phyloP scores from a whole-genome alignment of 2,888 invertebrate species.

The Apodemia zela region DNA sequence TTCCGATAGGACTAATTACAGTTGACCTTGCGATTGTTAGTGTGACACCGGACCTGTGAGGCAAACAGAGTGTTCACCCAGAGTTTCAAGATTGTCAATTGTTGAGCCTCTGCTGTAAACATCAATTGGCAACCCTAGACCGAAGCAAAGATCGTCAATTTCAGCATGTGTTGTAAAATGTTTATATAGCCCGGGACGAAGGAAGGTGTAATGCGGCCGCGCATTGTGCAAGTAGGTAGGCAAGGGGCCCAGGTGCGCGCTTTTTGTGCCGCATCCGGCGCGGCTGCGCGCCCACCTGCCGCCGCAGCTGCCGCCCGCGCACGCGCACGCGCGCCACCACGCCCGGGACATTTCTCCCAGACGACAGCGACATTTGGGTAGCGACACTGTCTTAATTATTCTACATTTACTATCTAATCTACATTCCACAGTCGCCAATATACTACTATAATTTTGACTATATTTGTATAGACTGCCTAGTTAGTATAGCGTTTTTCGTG shows the following conservation, averaged over 20 bases:
- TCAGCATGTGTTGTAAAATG: background rate
- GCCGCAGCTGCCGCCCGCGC: conserved; percentile 65
- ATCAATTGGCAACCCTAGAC: background rate
- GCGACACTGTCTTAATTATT: background rate
- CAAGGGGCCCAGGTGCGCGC: conserved; percentile 64
- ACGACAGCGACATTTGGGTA: conserved; percentile 1
- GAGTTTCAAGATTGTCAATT: too few species aligned
- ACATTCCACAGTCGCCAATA: too few species aligned
- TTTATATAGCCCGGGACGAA: background rate
- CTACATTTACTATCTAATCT: too few species aligned
- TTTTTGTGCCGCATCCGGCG: conserved; percentile 75
- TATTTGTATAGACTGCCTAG: too few species aligned
- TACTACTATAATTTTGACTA: too few species aligned
- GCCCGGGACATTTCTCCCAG: conserved; percentile 14
- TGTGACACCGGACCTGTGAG: too few species aligned
- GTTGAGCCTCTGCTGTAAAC: too few species aligned
- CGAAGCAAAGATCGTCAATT: background rate
- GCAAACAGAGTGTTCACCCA: too few species aligned
- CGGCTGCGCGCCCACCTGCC: conserved; percentile 75
- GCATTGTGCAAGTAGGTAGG: conserved; percentile 69
- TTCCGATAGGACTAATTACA: too few species aligned
- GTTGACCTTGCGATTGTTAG: too few species aligned
- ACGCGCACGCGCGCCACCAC: conserved; percentile 37
- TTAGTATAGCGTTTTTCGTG: too few species aligned
- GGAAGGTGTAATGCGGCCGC: conserved; percentile 39